phyloP scores from a whole-genome alignment of 2,113 vertebrate species.

The Charadrius vociferus region DNA sequence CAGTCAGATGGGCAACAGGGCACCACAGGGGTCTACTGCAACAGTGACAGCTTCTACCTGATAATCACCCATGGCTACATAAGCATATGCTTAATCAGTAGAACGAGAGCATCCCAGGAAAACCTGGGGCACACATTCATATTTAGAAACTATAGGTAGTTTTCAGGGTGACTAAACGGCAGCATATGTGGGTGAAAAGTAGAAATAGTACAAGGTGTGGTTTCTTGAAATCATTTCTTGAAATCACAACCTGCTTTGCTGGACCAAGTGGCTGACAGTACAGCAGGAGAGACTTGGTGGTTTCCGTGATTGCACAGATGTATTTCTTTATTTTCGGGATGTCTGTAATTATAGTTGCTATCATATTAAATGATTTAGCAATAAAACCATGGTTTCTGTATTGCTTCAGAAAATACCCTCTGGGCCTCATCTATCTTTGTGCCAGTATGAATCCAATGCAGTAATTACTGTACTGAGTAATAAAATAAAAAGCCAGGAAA shows the following conservation, averaged over 20 bases:
- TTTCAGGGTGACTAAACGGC: not conserved
- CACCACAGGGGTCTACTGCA: accelerated
- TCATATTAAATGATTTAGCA: not conserved
- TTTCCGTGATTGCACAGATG: not conserved
- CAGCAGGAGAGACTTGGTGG: not conserved
- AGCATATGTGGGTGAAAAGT: not conserved
- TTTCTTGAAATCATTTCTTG: not conserved
- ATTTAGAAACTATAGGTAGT: not conserved
- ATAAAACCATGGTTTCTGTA: conserved; percentile 10
- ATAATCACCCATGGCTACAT: not conserved
- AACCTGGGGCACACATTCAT: not conserved
- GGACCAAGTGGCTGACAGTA: not conserved
- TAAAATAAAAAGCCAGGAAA: not conserved
- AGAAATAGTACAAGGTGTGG: not conserved
- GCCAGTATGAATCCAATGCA: not conserved
- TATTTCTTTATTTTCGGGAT: not conserved
- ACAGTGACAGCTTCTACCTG: not conserved
- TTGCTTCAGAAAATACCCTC: conserved; percentile 46
- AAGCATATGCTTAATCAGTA: not conserved
- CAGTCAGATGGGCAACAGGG: not conserved
- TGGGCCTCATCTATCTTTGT: not conserved
- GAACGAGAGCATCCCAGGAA: not conserved
- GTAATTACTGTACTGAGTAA: not conserved
- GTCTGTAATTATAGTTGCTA: not conserved
- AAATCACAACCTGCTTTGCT: conserved; percentile 8